Evolutionary conservation across 2,113 vertebrate species (phyloP).

Genomic region (Entelurus aequoreus): DNA sequence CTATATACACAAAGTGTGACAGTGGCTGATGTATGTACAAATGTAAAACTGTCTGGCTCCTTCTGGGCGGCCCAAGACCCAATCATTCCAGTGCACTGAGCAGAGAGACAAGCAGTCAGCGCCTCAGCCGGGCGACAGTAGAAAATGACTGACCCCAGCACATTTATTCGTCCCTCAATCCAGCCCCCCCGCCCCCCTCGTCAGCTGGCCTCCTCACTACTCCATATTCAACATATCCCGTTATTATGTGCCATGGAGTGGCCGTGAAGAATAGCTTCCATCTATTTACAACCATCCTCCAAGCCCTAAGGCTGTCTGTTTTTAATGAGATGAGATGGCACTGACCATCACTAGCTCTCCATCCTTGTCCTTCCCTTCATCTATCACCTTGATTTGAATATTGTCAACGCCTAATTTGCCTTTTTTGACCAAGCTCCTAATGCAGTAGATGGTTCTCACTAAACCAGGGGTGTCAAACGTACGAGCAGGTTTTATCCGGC

Average conservation of each 20-base stretch:
- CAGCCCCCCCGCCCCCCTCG: slow-evolving; percentile 27
- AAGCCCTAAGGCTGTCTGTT: slow-evolving; percentile 50
- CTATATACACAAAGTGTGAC: slow-evolving; percentile 38
- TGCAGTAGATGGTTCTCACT: slow-evolving; percentile 67
- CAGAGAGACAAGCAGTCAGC: slow-evolving; percentile 57
- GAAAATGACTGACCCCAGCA: slow-evolving; percentile 60
- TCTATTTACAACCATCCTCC: slow-evolving; percentile 33
- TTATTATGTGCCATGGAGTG: slow-evolving; percentile 46
- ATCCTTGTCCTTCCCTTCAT: slow-evolving; percentile 28
- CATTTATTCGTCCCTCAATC: slow-evolving; percentile 48
- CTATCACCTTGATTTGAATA: slow-evolving; percentile 52
- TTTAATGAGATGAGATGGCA: slow-evolving; percentile 44
- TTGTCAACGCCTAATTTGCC: slow-evolving; percentile 69
- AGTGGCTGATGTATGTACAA: slow-evolving; percentile 68
- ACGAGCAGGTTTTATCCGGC: no score
- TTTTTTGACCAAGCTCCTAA: slow-evolving; percentile 79
- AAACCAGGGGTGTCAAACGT: slow-evolving; percentile 4
- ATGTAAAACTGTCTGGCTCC: slow-evolving; percentile 60
- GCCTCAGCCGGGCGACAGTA: slow-evolving; percentile 48
- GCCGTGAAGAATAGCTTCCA: slow-evolving; percentile 46
- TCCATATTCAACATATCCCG: slow-evolving; percentile 56
- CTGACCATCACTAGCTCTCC: slow-evolving; percentile 45
- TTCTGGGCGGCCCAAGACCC: slow-evolving; percentile 62
- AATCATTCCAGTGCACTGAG: slow-evolving; percentile 60
- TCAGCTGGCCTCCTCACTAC: slow-evolving; percentile 44